Evolutionary conservation across 2,113 vertebrate genomes (phyloP), one percentile per base, ranked within the genome.

Genomic region (Alexandromys fortis): DNA sequence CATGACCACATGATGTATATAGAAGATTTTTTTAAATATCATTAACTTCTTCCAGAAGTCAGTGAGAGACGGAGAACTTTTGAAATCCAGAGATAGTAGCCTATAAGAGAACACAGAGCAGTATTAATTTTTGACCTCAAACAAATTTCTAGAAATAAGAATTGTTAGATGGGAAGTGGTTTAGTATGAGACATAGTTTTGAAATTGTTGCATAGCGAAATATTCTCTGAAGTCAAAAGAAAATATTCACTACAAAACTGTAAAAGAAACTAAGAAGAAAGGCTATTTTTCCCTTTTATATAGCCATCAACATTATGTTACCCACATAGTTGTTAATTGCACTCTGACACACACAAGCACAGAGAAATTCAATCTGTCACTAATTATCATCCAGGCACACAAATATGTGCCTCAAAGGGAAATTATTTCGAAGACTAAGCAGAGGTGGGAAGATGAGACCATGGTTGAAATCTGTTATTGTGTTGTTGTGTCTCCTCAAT

Each of bases 281-380:
- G n/a, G 19, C 85, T 38, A 52, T 21, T 78, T 70, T 70, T 26
- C 17, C 13, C 17, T 87, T 72, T 91, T 81, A 3, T 92, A 47
- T 49, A 77, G 6, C 24, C 49, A n/a, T 73, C n/a, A 55, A 30
- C 94, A 38, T 92, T 94, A 67, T 95, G 89, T 72, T 93, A 49
- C 61, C 73, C 49, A 85, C 17, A 7, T 85, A 75, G 81, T 67
- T 70, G 2, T 85, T 96, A 92, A 94, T 86, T 94, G 35, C 58
- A 90, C 21, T 88, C 52, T 88, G 96, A 95, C 78, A 97, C 19
- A 87, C 67, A 4, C 33, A 97, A n/a, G 49, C 75, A 12, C 49
- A 81, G 45, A 94, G 67, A 96, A 96, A n/a, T 94, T 95, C 92
- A 95, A 0, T 45, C 16, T 81, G 67, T 92, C 79, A 91, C 58